These are phyloP conservation scores for Drosophila pruinosa DNA, from an alignment of 1,140 invertebrate genomes.

Conservation along the genomic window DNA sequence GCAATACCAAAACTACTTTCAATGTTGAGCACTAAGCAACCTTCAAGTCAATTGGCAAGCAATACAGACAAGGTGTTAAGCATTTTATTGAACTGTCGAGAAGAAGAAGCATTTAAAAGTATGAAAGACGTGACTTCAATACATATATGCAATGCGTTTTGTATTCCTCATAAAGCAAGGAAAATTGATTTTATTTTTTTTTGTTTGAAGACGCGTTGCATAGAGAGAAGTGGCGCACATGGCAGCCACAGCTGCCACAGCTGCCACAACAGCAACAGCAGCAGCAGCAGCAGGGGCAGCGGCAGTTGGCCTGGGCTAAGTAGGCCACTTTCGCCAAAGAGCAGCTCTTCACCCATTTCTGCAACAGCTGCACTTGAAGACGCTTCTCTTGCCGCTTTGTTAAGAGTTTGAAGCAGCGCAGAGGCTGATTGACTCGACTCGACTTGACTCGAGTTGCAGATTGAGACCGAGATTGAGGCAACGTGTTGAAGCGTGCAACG, in stretches of 20 bases:
- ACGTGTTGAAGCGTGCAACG: constrained; percentile 29
- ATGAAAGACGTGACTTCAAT: constrained; percentile 59
- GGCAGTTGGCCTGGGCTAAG: constrained; percentile 44
- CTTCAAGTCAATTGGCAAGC: background rate
- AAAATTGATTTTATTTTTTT: constrained; percentile 67
- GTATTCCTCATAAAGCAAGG: constrained; percentile 42
- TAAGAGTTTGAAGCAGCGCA: constrained; percentile 19
- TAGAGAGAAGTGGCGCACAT: constrained; percentile 58
- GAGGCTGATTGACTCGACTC: constrained; percentile 26
- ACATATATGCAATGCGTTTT: constrained; percentile 30
- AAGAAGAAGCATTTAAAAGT: constrained; percentile 52
- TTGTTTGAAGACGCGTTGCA: constrained; percentile 35
- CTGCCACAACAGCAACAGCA: constrained; percentile 44
- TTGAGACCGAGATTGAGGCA: constrained; percentile 19
- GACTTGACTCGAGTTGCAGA: background rate
- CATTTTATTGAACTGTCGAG: constrained; percentile 34
- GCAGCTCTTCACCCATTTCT: constrained; percentile 20
- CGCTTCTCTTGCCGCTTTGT: constrained; percentile 39
- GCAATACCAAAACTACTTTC: no score
- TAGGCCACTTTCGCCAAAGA: constrained; percentile 65
- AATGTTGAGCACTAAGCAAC: background rate
- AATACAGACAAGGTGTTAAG: constrained; percentile 1
- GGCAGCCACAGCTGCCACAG: constrained; percentile 22
- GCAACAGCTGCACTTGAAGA: constrained; percentile 51
- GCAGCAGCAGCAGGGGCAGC: constrained; percentile 45